A percentile compares a stretch with the other conserved stretches of the same genome.
Evolutionary conservation across 2,113 vertebrate species (phyloP).

Genomic region (Pteronura brasiliensis): DNA sequence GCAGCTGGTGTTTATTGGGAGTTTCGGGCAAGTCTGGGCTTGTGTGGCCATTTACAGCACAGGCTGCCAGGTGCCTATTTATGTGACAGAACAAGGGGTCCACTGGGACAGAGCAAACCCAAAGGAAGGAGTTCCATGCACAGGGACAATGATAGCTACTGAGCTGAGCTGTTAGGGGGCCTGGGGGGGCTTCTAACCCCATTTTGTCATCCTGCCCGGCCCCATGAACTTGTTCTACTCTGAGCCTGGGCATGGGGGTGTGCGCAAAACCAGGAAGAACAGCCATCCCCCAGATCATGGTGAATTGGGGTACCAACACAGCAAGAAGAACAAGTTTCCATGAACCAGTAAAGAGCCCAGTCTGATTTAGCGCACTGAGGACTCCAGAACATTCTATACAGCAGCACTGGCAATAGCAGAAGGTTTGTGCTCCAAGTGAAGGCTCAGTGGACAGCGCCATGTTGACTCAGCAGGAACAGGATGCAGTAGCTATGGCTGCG

Average conservation of each 20-base stretch:
- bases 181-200: background rate
- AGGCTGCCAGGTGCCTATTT: slow-evolving; percentile 48
- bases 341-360: background rate
- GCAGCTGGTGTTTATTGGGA: slow-evolving; percentile 57
- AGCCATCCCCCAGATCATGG: background rate
- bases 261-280: background rate
- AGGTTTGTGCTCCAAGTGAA: too few relatives aligned
- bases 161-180: background rate
- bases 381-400: background rate
- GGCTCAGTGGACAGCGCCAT: rapidly evolving
- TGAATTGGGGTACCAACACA: background rate
- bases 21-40: background rate
- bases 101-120: background rate
- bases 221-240: background rate
- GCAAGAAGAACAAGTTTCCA: background rate
- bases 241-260: background rate
- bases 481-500: background rate
- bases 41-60: slow-evolving; percentile 16
- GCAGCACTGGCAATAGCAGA: too few relatives aligned
- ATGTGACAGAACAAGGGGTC: background rate
- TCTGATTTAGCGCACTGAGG: background rate
- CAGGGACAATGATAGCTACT: background rate
- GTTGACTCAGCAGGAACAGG: rapidly evolving
- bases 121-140: background rate
- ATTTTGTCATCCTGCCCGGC: background rate